A percentile compares a stretch with the other conserved stretches of the same genome.
Evolutionary conservation across 1,140 invertebrate species (phyloP).

Genomic region (Drosophila quadrilineata): DNA sequence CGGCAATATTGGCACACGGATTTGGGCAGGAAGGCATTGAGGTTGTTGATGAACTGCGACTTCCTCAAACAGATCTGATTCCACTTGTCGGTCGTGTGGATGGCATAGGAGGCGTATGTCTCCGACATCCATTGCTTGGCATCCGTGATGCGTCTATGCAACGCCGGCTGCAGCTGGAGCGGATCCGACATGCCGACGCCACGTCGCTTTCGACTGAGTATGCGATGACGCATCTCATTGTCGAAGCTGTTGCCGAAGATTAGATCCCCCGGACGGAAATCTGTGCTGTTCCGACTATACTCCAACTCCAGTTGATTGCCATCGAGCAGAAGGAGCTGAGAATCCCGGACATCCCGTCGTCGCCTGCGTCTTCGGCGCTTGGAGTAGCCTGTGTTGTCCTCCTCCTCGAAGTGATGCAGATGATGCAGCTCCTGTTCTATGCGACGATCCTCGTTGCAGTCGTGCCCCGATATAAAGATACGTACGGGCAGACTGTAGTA

Average conservation of each 20-base stretch:
- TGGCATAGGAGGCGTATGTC: conserved; percentile 91
- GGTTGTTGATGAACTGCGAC: conserved; percentile 90
- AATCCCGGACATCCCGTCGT: conserved; percentile 35
- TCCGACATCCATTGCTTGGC: conserved; percentile 92
- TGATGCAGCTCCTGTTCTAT: conserved; percentile 83
- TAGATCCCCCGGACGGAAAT: conserved; percentile 70
- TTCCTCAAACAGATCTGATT: conserved; percentile 89
- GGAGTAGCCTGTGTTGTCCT: conserved; percentile 73
- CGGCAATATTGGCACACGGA: conserved; percentile 88
- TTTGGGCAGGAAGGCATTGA: conserved; percentile 88
- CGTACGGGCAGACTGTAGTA: conserved; percentile 91
- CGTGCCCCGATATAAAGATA: conserved; percentile 88
- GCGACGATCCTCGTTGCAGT: conserved; percentile 85
- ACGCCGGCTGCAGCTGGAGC: conserved; percentile 46
- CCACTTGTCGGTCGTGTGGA: conserved; percentile 89
- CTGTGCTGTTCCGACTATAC: conserved; percentile 62
- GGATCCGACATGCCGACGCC: conserved; percentile 82
- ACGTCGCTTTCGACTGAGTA: conserved; percentile 83
- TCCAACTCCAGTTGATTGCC: conserved; percentile 55
- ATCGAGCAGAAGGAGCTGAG: conserved; percentile 28
- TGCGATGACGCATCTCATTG: conserved; percentile 81
- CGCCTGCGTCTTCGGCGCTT: conserved; percentile 61
- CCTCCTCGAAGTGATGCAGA: conserved; percentile 82
- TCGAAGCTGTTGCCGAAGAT: conserved; percentile 75
- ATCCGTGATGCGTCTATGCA: conserved; percentile 82